A percentile compares a stretch with the other conserved stretches of the same genome.
phyloP scores from a whole-genome alignment of 2,888 invertebrate genomes.

The Scrobipalpa atriplicella region DNA sequence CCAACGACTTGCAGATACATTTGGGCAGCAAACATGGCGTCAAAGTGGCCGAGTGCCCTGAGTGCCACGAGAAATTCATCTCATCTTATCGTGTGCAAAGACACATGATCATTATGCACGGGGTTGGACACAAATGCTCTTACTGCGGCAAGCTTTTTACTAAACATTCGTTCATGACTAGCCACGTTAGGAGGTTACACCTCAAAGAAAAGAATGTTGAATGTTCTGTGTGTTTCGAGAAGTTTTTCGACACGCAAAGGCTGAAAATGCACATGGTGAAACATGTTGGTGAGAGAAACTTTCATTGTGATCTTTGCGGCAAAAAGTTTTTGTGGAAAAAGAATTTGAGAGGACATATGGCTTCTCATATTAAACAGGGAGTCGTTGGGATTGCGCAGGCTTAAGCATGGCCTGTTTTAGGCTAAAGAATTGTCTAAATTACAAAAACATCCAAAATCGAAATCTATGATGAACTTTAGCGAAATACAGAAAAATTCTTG shows the following conservation, averaged over 20 bases:
- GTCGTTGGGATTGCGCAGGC: neutral
- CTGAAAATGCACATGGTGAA: constrained; percentile 72
- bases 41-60: constrained; percentile 54
- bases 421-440: neutral
- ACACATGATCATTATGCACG: constrained; percentile 58
- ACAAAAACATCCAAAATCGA: neutral
- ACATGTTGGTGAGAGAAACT: constrained; percentile 76
- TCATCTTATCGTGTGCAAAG: constrained; percentile 58
- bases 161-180: constrained; percentile 61
- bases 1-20: constrained; percentile 52
- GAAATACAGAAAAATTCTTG: neutral
- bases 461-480: neutral
- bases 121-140: constrained; percentile 59
- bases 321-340: constrained; percentile 82
- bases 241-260: constrained; percentile 59
- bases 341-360: constrained; percentile 80
- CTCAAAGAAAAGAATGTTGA: constrained; percentile 67
- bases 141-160: constrained; percentile 62
- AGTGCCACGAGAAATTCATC: constrained; percentile 62
- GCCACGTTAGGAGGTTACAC: constrained; percentile 62
- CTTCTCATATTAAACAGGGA: constrained; percentile 50
- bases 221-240: constrained; percentile 59
- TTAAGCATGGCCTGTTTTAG: neutral
- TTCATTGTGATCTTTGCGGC: constrained; percentile 82
- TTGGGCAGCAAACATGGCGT: constrained; percentile 57